Percentiles rank a stretch among this genome's conserved stretches.
phyloP scores from a whole-genome alignment of 2,797 vertebrate species.

The Sebastes dallii region DNA sequence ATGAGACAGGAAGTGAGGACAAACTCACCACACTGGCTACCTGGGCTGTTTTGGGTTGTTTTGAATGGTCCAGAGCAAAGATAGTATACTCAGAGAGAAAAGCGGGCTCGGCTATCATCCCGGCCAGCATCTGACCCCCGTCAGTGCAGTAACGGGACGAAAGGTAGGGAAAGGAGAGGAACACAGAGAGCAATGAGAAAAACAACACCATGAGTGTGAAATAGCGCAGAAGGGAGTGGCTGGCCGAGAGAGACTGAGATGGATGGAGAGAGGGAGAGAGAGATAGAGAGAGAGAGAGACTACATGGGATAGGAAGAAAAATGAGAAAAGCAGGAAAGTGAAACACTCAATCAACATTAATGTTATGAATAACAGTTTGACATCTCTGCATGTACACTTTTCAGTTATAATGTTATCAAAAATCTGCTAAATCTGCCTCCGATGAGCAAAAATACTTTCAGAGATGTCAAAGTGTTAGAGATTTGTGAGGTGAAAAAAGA shows the following conservation, averaged over 20 bases:
- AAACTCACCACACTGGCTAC: conserved; percentile 98
- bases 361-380: conserved; percentile 74
- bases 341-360: conserved; percentile 73
- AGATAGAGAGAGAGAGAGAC: conserved; percentile 23
- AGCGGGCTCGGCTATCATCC: conserved; percentile 99
- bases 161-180: conserved; percentile 81
- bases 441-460: conserved; percentile 14
- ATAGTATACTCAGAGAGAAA: conserved; percentile 99
- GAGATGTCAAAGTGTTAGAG: conserved; percentile 75
- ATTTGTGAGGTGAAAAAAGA: conserved; percentile 63
- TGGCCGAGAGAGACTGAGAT: conserved; percentile 46
- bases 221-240: conserved; percentile 55
- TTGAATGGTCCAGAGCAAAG: conserved; percentile 99
- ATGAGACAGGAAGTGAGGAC: conserved; percentile 80
- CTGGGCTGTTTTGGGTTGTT: conserved; percentile 91
- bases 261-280: conserved; percentile 20
- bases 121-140: conserved; percentile 95
- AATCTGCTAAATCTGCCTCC: neutral
- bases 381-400: conserved; percentile 48
- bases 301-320: conserved; percentile 56
- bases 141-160: conserved; percentile 85
- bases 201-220: conserved; percentile 85
- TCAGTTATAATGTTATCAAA: neutral
- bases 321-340: conserved; percentile 60
- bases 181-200: conserved; percentile 92